A percentile compares a stretch with the other conserved stretches of the same genome.
Conservation (phyloP, 1,140 invertebrate genomes). For the Lithobius niger region DNA sequence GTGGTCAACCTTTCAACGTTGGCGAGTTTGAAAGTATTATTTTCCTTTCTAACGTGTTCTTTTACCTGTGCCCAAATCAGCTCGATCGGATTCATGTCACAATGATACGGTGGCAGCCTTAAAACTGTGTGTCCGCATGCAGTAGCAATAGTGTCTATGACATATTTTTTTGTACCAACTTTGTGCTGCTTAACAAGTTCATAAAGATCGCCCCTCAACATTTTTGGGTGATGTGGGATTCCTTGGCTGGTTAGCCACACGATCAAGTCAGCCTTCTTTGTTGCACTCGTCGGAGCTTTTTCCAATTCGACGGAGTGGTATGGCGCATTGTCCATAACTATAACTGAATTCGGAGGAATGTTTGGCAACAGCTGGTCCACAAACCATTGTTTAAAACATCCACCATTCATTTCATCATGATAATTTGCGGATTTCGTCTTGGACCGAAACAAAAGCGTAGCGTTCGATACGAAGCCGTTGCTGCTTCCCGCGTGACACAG, state of each 20-base stretch:
- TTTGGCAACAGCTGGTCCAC: constrained; percentile 17
- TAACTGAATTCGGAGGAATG: constrained; percentile 12
- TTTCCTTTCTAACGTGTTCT: not conserved
- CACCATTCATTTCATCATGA: constrained; percentile 20
- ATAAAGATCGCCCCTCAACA: constrained; percentile 8
- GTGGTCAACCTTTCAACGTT: not conserved
- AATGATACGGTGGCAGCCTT: constrained; percentile 13
- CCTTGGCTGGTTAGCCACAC: constrained; percentile 12
- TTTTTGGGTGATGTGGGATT: not conserved
- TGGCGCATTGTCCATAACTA: constrained; percentile 23
- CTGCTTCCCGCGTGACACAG: too few species aligned
- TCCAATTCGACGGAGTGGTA: constrained; percentile 19
- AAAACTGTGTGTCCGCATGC: not conserved
- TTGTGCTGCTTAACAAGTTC: constrained; percentile 7
- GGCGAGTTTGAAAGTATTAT: not conserved
- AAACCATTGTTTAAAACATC: constrained; percentile 21
- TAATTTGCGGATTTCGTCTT: constrained; percentile 20
- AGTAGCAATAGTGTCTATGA: not conserved
- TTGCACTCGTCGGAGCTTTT: constrained; percentile 3
- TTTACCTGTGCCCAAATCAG: too few species aligned
- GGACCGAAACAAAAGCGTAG: not conserved
- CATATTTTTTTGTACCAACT: not conserved
- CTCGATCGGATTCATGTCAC: constrained; percentile 16
- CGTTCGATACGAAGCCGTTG: not conserved
- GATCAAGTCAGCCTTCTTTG: constrained; percentile 14